Percentiles rank a stretch among this genome's conserved stretches.
Evolutionary conservation across 2,113 vertebrate genomes (phyloP).

Genomic region (Cyrtonyx montezumae): DNA sequence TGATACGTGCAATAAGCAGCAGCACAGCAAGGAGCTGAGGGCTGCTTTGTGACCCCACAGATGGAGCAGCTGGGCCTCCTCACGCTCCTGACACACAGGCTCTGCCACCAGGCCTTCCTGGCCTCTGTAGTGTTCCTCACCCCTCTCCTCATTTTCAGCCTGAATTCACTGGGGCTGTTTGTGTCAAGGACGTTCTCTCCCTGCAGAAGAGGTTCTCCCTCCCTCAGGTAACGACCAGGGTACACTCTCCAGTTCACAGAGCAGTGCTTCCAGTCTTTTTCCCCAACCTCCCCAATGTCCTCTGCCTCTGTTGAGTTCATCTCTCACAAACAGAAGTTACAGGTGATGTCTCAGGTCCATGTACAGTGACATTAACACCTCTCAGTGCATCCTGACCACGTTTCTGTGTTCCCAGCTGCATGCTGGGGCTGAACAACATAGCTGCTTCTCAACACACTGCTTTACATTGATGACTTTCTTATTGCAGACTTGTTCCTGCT

Average conservation of each 20-base stretch:
- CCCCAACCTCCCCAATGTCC: background rate
- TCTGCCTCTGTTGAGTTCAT: background rate
- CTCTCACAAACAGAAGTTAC: background rate
- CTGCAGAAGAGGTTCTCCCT: background rate
- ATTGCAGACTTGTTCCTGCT: background rate
- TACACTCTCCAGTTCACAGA: background rate
- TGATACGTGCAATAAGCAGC: background rate
- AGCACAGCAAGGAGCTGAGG: background rate
- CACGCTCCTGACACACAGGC: background rate
- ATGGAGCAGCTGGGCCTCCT: background rate
- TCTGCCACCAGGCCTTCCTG: background rate
- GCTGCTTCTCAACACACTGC: background rate
- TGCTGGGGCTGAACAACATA: accelerated
- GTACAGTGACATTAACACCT: background rate
- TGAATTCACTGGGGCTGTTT: background rate
- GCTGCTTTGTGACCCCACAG: background rate
- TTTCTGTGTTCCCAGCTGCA: background rate
- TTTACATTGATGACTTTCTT: background rate
- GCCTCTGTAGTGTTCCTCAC: background rate
- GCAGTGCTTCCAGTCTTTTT: background rate
- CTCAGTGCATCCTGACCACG: background rate
- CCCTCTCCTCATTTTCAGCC: background rate
- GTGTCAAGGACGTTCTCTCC: background rate
- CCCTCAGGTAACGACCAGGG: background rate
- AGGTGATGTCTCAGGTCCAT: accelerated